Conservation (phyloP, 2,113 vertebrate genomes). For the Procapra przewalskii region DNA sequence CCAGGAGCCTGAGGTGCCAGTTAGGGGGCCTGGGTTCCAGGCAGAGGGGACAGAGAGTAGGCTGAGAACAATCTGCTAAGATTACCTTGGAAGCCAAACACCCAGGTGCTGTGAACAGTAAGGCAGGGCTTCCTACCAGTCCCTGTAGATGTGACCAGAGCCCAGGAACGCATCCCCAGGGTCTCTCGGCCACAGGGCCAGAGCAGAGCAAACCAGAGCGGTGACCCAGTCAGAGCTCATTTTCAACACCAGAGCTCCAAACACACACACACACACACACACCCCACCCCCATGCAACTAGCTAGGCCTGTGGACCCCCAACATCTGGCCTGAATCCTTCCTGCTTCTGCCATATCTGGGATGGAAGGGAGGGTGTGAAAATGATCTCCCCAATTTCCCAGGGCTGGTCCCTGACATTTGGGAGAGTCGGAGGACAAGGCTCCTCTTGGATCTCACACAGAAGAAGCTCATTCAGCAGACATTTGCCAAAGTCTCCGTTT, state of each 20-base stretch:
- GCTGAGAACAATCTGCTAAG: background rate
- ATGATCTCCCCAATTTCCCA: background rate
- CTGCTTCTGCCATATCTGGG: background rate
- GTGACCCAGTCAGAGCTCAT: background rate
- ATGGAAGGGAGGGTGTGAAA: background rate
- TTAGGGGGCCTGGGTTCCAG: background rate
- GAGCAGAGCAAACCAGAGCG: background rate
- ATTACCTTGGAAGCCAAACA: background rate
- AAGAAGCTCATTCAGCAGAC: background rate
- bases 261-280: background rate
- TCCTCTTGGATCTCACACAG: background rate
- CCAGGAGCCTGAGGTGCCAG: background rate
- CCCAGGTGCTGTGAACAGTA: background rate
- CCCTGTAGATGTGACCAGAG: background rate
- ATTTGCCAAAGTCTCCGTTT: background rate
- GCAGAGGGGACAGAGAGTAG: background rate
- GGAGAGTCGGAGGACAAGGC: background rate
- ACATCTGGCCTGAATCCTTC: slow-evolving; percentile 33
- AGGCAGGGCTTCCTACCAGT: background rate
- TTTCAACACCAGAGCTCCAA: background rate
- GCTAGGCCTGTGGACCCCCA: background rate
- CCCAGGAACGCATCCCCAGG: background rate
- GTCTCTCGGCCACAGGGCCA: background rate
- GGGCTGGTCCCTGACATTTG: background rate
- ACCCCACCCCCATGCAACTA: background rate